Conservation (phyloP, 2,113 vertebrate genomes). For the Pseudopipra pipra region DNA sequence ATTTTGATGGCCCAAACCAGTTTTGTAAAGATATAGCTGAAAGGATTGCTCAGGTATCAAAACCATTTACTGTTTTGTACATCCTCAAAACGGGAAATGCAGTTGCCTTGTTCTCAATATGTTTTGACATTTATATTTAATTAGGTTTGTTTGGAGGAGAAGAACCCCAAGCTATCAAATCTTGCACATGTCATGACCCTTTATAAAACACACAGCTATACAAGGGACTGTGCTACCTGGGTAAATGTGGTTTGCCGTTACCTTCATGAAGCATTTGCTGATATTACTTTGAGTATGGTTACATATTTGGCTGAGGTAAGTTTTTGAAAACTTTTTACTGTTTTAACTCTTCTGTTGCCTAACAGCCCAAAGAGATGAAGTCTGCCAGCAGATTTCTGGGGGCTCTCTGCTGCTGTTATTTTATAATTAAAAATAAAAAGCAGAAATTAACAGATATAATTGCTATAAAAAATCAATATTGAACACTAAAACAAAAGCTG, state of each 20-base stretch:
- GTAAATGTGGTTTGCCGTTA: slow-evolving; percentile 98
- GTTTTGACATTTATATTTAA: slow-evolving; percentile 22
- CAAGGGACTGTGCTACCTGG: slow-evolving; percentile 94
- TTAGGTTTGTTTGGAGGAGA: slow-evolving; percentile 96
- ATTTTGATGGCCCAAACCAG: slow-evolving; percentile 92
- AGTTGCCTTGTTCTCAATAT: background rate
- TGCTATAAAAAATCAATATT: background rate
- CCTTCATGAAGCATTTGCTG: slow-evolving; percentile 93
- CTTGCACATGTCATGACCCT: slow-evolving; percentile 98
- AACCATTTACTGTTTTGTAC: background rate
- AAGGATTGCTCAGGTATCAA: slow-evolving; percentile 93
- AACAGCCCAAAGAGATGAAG: background rate
- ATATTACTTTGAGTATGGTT: slow-evolving; percentile 94
- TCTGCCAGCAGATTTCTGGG: background rate
- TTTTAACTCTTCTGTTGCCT: background rate
- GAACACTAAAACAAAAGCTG: background rate
- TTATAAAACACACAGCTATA: slow-evolving; percentile 97
- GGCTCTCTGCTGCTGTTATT: background rate
- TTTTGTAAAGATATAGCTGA: slow-evolving; percentile 97
- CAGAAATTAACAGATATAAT: background rate
- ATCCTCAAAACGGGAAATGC: background rate
- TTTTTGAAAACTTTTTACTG: background rate
- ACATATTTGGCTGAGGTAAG: slow-evolving; percentile 95
- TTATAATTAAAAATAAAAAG: background rate
- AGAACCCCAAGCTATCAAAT: slow-evolving; percentile 94